Evolutionary conservation across 1,140 invertebrate genomes (phyloP).

Genomic region (Melipona quadrifasciata): DNA sequence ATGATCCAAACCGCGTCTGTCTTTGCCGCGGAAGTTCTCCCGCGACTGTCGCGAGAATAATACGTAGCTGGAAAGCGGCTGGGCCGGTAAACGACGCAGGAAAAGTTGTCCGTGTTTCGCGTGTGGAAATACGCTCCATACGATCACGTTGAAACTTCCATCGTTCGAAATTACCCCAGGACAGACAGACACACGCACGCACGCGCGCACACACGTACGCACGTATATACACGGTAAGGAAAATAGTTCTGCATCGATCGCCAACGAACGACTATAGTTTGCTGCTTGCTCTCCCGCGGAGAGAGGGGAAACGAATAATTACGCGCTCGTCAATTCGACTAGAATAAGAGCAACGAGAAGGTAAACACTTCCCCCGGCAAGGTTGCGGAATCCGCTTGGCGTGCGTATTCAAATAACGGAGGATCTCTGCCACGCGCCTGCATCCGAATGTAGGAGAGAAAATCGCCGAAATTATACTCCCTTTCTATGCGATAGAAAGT

Average conservation of each 20-base stretch:
- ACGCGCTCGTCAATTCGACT: not conserved
- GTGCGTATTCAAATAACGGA: not conserved
- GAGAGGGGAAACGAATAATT: not conserved
- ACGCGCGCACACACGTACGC: not conserved
- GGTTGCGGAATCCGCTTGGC: not conserved
- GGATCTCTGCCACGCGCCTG: not conserved
- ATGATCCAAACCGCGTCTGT: too few relatives aligned
- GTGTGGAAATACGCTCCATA: not conserved
- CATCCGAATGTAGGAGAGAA: not conserved
- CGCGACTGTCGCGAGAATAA: not conserved
- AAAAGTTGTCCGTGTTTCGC: not conserved
- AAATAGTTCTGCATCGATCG: not conserved
- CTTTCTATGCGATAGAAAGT: not conserved
- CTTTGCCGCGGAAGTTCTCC: not conserved
- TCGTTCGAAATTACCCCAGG: not conserved
- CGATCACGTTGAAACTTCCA: not conserved
- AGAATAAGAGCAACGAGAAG: not conserved
- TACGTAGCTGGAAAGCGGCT: not conserved
- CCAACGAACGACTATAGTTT: not conserved
- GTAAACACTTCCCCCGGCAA: not conserved
- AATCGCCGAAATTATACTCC: not conserved
- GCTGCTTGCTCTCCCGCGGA: not conserved
- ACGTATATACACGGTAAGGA: not conserved
- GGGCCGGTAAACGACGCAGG: not conserved
- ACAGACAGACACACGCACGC: not conserved